phyloP scores from a whole-genome alignment of 2,797 vertebrate species.

The Pangasius djambal region DNA sequence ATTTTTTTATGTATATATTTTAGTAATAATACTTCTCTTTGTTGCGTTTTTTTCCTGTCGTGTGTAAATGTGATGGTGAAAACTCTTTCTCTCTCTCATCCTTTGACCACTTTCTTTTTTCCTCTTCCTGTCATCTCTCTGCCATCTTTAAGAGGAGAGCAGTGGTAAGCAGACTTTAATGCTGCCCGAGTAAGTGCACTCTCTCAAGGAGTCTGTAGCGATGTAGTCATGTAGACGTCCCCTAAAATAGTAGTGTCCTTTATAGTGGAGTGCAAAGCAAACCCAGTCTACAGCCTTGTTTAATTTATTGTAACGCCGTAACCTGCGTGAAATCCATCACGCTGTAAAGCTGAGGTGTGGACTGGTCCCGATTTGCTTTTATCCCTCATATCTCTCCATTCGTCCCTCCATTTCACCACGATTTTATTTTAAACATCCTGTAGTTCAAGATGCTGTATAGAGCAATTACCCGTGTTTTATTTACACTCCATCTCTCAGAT shows the following conservation, averaged over 20 bases:
- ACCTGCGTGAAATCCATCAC: background rate
- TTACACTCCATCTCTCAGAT: background rate
- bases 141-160: conserved; percentile 85
- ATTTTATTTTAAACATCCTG: background rate
- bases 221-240: background rate
- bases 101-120: background rate
- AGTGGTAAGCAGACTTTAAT: conserved; percentile 80
- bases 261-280: background rate
- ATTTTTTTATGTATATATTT: background rate
- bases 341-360: background rate
- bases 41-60: conserved; percentile 7
- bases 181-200: conserved; percentile 74
- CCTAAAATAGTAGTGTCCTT: background rate
- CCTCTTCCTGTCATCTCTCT: conserved; percentile 51
- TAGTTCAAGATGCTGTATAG: background rate
- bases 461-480: background rate
- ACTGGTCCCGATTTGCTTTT: background rate
- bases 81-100: background rate
- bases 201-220: background rate
- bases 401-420: background rate
- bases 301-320: background rate
- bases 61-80: conserved; percentile 10
- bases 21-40: conserved; percentile 39
- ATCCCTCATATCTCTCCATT: background rate
- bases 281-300: background rate